A percentile compares a stretch with the other conserved stretches of the same genome.
phyloP scores from a whole-genome alignment of 2,888 invertebrate genomes.

The Brachynemurus nebulosus region DNA sequence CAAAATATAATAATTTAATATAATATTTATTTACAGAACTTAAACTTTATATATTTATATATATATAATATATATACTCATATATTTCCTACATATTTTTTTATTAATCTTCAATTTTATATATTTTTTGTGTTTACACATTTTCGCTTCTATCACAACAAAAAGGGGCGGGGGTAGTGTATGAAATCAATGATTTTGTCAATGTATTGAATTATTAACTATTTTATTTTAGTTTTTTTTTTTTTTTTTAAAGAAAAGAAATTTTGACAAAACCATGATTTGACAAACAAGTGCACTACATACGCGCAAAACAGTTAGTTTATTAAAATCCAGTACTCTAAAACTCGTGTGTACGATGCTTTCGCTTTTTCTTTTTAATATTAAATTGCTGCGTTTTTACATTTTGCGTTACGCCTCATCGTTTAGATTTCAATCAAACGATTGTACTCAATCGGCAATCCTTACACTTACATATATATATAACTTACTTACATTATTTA shows the following conservation, averaged over 20 bases:
- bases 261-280: constrained; percentile 4
- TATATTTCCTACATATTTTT: background rate
- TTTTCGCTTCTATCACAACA: constrained; percentile 30
- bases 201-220: background rate
- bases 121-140: constrained; percentile 15
- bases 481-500: too few relatives aligned
- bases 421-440: too few relatives aligned
- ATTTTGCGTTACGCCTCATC: too few relatives aligned
- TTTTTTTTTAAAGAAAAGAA: background rate
- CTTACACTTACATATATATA: too few relatives aligned
- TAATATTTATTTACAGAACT: background rate
- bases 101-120: background rate
- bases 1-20: constrained; percentile 1
- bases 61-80: too few relatives aligned
- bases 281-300: constrained; percentile 9
- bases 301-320: constrained; percentile 5
- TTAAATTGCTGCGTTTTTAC: constrained; percentile 1
- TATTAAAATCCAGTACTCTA: background rate
- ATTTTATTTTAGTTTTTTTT: background rate
- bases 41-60: background rate
- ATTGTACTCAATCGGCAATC: too few relatives aligned
- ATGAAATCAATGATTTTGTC: constrained; percentile 6
- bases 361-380: too few relatives aligned
- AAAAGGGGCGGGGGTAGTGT: constrained; percentile 16
- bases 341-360: constrained; percentile 1